Percentiles rank a stretch among this genome's conserved stretches.
Conservation (phyloP, 1,140 invertebrate genomes). For the Cataglyphis hispanica region DNA sequence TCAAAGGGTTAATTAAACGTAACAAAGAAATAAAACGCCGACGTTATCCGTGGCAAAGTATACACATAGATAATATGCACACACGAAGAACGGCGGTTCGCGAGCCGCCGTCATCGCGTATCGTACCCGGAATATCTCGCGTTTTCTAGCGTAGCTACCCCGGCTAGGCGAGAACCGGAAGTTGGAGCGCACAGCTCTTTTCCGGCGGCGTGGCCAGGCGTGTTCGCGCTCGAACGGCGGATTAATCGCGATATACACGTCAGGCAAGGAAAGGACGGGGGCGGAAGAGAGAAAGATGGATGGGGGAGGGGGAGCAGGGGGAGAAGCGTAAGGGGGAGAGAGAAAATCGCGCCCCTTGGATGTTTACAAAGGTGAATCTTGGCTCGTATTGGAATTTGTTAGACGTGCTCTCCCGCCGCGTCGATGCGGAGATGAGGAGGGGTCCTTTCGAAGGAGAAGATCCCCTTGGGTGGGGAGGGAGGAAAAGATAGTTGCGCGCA, state of each 20-base stretch:
- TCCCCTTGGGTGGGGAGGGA: too few species aligned
- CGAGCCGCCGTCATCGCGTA: constrained; percentile 33
- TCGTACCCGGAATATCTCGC: constrained; percentile 51
- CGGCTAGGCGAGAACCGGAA: constrained; percentile 55
- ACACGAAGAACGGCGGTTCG: constrained; percentile 43
- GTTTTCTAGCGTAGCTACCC: constrained; percentile 46
- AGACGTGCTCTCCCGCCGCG: constrained; percentile 13
- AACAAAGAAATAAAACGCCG: constrained; percentile 58
- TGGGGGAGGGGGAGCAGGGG: constrained; percentile 11
- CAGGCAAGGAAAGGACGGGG: constrained; percentile 38
- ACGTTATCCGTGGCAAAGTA: constrained; percentile 26
- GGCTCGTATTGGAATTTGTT: constrained; percentile 50
- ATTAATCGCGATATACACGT: constrained; percentile 69
- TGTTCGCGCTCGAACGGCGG: constrained; percentile 64
- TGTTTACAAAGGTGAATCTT: constrained; percentile 49
- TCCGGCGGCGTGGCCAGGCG: constrained; percentile 37
- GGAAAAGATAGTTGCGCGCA: not conserved
- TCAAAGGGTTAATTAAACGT: constrained; percentile 63
- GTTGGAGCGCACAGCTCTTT: constrained; percentile 62
- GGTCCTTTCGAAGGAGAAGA: not conserved
- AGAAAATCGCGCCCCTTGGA: constrained; percentile 15
- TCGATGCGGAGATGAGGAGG: constrained; percentile 22
- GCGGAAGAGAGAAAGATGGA: constrained; percentile 46
- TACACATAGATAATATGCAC: not conserved
- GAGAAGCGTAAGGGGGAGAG: not conserved